Conservation (phyloP, 2,888 invertebrate genomes). For the Empis stercorea region DNA sequence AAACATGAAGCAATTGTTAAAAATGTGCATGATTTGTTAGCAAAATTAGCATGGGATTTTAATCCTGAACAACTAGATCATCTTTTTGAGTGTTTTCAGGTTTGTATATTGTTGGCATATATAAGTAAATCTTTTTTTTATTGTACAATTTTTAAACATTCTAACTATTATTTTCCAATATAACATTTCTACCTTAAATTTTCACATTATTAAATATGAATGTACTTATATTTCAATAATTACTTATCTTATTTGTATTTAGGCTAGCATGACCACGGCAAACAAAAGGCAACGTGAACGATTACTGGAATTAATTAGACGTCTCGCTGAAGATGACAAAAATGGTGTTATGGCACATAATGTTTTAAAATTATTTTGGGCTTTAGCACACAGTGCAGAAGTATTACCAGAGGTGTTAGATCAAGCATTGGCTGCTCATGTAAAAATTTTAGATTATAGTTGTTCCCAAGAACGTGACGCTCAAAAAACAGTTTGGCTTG, state of each 20-base stretch:
- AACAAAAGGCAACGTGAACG: constrained; percentile 93
- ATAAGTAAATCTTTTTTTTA: no score
- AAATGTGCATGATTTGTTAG: constrained; percentile 90
- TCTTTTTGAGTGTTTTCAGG: constrained; percentile 93
- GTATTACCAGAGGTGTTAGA: constrained; percentile 96
- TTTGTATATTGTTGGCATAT: constrained; percentile 33
- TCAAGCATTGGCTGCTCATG: constrained; percentile 86
- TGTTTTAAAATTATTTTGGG: constrained; percentile 91
- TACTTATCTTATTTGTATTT: constrained; percentile 18
- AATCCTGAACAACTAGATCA: constrained; percentile 94
- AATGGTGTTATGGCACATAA: constrained; percentile 98
- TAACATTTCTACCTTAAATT: no score
- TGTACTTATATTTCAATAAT: no score
- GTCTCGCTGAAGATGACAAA: constrained; percentile 95
- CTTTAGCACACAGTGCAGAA: constrained; percentile 89
- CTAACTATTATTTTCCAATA: no score
- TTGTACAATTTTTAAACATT: constrained; percentile 6
- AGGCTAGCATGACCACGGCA: constrained; percentile 89
- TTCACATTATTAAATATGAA: no score
- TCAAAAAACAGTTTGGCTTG: constrained; percentile 90
- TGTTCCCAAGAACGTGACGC: constrained; percentile 94
- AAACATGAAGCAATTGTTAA: constrained; percentile 98
- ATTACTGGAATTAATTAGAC: constrained; percentile 82
- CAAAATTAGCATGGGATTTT: constrained; percentile 97
- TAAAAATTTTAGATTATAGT: constrained; percentile 94